A percentile compares a stretch with the other conserved stretches of the same genome.
Conservation (phyloP, 2,797 vertebrate genomes). For the Chromobotia macracanthus region DNA sequence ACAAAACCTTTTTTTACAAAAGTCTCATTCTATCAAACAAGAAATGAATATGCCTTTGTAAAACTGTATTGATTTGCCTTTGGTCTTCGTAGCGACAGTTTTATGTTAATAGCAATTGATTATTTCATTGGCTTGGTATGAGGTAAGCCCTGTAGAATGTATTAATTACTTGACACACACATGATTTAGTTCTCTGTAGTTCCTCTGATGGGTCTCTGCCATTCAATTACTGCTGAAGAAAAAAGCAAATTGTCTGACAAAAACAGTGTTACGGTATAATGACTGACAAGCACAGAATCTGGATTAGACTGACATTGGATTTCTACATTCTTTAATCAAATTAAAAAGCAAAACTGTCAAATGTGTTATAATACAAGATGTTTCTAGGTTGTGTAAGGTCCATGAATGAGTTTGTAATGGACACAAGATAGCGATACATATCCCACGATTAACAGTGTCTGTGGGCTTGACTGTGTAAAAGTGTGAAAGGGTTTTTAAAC, state of each 20-base stretch:
- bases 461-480: background rate
- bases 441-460: background rate
- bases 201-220: background rate
- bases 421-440: background rate
- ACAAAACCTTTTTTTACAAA: too few species aligned
- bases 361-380: background rate
- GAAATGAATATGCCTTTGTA: too few species aligned
- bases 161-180: constrained; percentile 1
- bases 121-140: background rate
- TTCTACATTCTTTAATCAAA: background rate
- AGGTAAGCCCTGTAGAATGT: background rate
- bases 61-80: background rate
- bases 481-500: too few species aligned
- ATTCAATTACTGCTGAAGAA: background rate
- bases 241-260: background rate
- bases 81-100: background rate
- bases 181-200: background rate
- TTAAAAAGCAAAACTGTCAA: background rate
- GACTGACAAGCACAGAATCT: background rate
- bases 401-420: background rate
- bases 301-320: background rate
- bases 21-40: too few species aligned
- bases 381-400: background rate
- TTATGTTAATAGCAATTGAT: background rate
- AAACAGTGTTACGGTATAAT: background rate